Percentiles rank a stretch among this genome's conserved stretches.
Conservation (phyloP, 2,888 invertebrate genomes). For the Sminthurinus aureus region DNA sequence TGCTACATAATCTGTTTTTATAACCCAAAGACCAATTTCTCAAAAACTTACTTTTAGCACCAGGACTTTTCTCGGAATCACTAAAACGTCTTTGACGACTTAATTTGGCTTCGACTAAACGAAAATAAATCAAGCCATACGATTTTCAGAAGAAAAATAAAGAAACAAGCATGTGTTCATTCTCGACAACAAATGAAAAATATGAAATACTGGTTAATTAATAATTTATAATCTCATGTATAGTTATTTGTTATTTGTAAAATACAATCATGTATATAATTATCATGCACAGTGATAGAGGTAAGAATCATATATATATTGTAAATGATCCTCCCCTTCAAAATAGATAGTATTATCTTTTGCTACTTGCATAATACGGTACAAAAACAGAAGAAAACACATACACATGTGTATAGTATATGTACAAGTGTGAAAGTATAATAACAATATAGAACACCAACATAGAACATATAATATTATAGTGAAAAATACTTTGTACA, state of each 20-base stretch:
- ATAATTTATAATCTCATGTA: slow-evolving; percentile 14
- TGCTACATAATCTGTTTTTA: neutral
- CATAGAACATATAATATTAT: neutral
- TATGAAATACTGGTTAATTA: neutral
- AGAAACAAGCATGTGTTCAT: slow-evolving; percentile 43
- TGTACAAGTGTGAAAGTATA: neutral
- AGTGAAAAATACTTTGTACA: neutral
- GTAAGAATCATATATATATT: neutral
- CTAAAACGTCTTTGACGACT: slow-evolving; percentile 60
- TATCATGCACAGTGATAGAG: too few relatives aligned
- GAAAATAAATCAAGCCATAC: slow-evolving; percentile 39
- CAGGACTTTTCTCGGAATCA: slow-evolving; percentile 59
- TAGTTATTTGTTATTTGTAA: too few relatives aligned
- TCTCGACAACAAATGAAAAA: slow-evolving; percentile 44
- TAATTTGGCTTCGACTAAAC: slow-evolving; percentile 58
- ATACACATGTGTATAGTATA: neutral
- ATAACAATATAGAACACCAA: neutral
- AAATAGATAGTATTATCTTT: neutral
- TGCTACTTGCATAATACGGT: neutral
- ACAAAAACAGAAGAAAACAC: neutral
- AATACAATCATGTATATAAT: too few relatives aligned
- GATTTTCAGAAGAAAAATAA: slow-evolving; percentile 17
- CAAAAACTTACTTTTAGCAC: slow-evolving; percentile 56
- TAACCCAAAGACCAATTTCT: neutral
- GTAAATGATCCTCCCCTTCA: neutral